A percentile compares a stretch with the other conserved stretches of the same genome.
Conservation (phyloP, 2,888 invertebrate genomes). For the Tipula vernalis region DNA sequence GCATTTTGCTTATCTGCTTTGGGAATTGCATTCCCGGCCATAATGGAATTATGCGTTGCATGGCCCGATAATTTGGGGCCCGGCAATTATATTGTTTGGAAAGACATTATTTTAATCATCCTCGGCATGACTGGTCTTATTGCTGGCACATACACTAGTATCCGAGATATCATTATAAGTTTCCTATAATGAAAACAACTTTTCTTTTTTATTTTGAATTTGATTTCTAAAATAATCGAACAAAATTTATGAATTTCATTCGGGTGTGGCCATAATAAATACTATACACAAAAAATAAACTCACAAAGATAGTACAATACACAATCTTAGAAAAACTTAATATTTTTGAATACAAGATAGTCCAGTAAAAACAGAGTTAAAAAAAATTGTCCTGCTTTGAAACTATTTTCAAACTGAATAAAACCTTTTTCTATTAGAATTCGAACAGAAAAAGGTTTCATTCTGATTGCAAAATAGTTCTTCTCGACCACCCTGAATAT, state of each 20-base stretch:
- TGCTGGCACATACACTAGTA: conserved; percentile 52
- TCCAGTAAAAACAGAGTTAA: too few relatives aligned
- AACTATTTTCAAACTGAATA: too few relatives aligned
- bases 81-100: conserved; percentile 34
- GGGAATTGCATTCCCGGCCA: conserved; percentile 61
- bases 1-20: conserved; percentile 59
- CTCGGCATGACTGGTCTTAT: conserved; percentile 50
- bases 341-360: background rate
- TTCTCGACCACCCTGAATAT: too few relatives aligned
- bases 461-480: too few relatives aligned
- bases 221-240: background rate
- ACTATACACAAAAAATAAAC: background rate
- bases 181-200: conserved; percentile 9
- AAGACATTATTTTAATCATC: conserved; percentile 43
- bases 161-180: conserved; percentile 41
- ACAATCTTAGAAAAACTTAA: background rate
- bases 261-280: background rate
- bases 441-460: too few relatives aligned
- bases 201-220: background rate
- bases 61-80: conserved; percentile 49
- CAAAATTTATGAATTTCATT: background rate
- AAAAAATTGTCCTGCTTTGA: too few relatives aligned
- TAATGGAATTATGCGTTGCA: conserved; percentile 58
- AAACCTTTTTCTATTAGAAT: too few relatives aligned
- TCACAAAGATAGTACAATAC: background rate